A percentile compares a stretch with the other conserved stretches of the same genome.
Conservation (phyloP, 2,888 invertebrate genomes). For the Cerastoderma edule region DNA sequence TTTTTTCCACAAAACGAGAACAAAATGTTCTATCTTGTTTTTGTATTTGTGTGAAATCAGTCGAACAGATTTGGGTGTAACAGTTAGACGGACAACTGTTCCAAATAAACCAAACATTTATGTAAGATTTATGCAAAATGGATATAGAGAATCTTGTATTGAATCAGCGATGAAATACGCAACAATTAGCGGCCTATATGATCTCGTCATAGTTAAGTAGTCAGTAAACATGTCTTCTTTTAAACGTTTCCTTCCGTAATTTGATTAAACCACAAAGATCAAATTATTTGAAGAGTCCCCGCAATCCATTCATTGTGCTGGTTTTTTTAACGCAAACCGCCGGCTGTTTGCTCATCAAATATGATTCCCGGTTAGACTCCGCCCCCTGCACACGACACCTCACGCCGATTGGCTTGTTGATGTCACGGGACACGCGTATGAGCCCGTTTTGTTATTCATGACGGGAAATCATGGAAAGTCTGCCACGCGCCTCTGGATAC, state of each 20-base stretch:
- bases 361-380: constrained; percentile 21
- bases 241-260: constrained; percentile 11
- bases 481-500: constrained; percentile 41
- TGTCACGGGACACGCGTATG: constrained; percentile 22
- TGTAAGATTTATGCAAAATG: no score
- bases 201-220: background rate
- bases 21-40: no score
- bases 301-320: no score
- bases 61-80: no score
- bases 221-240: constrained; percentile 13
- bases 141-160: no score
- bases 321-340: background rate
- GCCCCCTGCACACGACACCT: constrained; percentile 30
- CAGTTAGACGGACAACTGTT: no score
- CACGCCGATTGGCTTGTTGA: constrained; percentile 27
- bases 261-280: background rate
- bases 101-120: no score
- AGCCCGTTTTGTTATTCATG: constrained; percentile 13
- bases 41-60: no score
- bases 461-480: constrained; percentile 7
- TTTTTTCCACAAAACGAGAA: no score
- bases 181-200: no score
- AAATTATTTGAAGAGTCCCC: no score
- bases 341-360: constrained; percentile 20
- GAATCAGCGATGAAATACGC: no score